phyloP scores from a whole-genome alignment of 2,797 vertebrate genomes.

The Pangasius mekongensis region DNA sequence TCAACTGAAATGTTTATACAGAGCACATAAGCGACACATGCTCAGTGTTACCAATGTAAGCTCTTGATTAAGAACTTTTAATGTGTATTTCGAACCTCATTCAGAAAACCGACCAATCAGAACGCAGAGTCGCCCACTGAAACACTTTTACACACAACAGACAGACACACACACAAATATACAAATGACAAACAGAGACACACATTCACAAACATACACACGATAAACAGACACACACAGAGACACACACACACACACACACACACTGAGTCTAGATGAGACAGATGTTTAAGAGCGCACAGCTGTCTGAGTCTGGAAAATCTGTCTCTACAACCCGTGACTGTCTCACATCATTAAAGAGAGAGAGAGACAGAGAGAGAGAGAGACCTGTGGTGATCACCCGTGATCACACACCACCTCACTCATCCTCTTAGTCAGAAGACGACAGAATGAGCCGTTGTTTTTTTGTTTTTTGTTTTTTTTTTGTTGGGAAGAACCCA shows the following conservation, averaged over 20 bases:
- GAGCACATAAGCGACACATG: background rate
- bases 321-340: background rate
- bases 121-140: background rate
- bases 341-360: background rate
- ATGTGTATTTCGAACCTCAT: no score
- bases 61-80: background rate
- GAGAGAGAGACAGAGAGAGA: background rate
- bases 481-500: conserved; percentile 63
- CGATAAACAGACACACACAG: background rate
- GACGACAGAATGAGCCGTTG: background rate
- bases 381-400: background rate
- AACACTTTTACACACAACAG: background rate
- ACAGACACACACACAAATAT: background rate
- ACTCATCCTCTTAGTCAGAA: background rate
- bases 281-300: background rate
- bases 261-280: background rate
- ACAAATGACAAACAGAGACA: background rate
- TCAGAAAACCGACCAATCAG: background rate
- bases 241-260: background rate
- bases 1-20: background rate
- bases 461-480: background rate
- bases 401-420: background rate
- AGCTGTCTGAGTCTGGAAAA: background rate
- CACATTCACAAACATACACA: background rate
- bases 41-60: background rate